Evolutionary conservation across 2,888 invertebrate genomes (phyloP).

Genomic region (Petrolisthes manimaculis): DNA sequence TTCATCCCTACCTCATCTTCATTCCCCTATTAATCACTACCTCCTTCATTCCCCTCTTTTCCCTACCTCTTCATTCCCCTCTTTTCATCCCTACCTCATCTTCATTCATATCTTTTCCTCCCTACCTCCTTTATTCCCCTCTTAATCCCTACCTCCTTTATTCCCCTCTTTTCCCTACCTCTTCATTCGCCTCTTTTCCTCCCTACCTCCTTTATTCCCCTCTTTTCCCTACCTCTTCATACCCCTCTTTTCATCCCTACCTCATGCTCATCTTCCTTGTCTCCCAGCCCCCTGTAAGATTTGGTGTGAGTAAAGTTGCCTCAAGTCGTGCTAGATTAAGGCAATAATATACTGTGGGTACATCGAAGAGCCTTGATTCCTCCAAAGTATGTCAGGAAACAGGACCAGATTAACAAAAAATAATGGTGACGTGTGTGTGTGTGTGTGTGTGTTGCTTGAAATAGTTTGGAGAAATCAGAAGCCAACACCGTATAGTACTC

Average conservation of each 20-base stretch:
- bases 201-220: not conserved
- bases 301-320: too few species aligned
- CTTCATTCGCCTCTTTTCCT: not conserved
- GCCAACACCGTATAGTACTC: too few species aligned
- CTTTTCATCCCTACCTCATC: not conserved
- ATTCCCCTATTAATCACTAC: not conserved
- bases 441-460: too few species aligned
- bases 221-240: not conserved
- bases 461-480: too few species aligned
- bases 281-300: too few species aligned
- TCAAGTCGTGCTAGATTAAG: too few species aligned
- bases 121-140: not conserved
- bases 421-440: too few species aligned
- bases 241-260: not conserved
- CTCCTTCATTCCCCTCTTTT: conserved; percentile 3
- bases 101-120: not conserved
- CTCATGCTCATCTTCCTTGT: too few species aligned
- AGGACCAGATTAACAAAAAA: too few species aligned
- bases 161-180: conserved; percentile 8
- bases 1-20: not conserved
- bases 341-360: too few species aligned
- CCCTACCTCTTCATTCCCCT: not conserved
- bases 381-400: too few species aligned
- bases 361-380: too few species aligned
- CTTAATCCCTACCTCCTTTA: not conserved